Base-by-base conservation (phyloP, 2,888 invertebrate genomes). In the Linyphia triangularis region DNA sequence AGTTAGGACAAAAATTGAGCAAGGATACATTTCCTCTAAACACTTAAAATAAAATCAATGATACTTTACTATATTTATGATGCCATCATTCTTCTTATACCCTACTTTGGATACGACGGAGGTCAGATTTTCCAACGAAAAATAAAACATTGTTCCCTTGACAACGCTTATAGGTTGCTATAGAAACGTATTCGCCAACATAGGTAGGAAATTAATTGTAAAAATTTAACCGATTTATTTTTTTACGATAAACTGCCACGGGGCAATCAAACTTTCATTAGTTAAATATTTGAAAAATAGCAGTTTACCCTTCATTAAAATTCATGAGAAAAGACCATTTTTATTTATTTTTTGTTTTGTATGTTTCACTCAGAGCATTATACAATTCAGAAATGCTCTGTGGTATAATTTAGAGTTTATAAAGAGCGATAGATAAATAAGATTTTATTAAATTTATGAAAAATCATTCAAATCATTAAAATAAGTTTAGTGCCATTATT, bases 61-160 rank as follows among this genome's bases (percentile, higher is more conserved):
- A 51, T 51, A 5, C n/a, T 16, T 5, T 51, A n/a, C 3, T 51
- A 57, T 73, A 73, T 73, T 73, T 73, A 73, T 73, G 51, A 73
- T 57, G 57, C 43, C n/a, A 30, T 24, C 28, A 43, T 73, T 73
- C 73, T 73, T 73, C 30, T 73, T 73, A n/a, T 51, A 51, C n/a
- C 51, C 51, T 3, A 73, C 51, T 51, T 51, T 73, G 73, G 16
- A 30, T n/a, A n/a, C 30, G n/a, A 19, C 30, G 73, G 57, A 57
- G 73, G 73, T 57, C 73, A 57, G 51, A 78, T 78, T 78, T 65
- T 65, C 37, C 37, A 65, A 65, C 33, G 61, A 82, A n/a, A n/a
- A 82, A 70, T 72, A 82, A 82, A 82, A 82, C 82, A 82, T 26
- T 72, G 82, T 82, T 82, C 28, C 72, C 82, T 22, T 59, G 82